Percentiles rank a stretch among this genome's conserved stretches.
Evolutionary conservation across 2,113 vertebrate genomes (phyloP).

Genomic region (Nicator chloris): DNA sequence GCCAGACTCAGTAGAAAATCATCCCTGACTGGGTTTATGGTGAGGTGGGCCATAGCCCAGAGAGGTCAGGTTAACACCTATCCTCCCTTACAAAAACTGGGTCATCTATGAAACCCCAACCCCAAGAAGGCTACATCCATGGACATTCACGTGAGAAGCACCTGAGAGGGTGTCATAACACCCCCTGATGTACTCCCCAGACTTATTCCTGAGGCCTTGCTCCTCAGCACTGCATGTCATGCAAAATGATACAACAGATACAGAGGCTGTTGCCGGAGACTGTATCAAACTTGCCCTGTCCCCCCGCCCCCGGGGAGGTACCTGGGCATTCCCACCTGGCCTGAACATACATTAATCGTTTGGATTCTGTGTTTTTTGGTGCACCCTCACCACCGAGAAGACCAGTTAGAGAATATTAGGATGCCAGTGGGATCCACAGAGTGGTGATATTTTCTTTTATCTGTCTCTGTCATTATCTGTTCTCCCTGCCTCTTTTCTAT

Average conservation of each 20-base stretch:
- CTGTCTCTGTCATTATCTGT: neutral
- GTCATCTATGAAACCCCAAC: too few species aligned
- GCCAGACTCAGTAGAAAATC: neutral
- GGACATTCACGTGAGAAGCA: neutral
- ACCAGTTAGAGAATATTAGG: neutral
- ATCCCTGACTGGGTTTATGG: neutral
- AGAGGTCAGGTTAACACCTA: neutral
- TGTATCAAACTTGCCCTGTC: neutral
- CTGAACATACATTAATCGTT: neutral
- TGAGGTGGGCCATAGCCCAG: neutral
- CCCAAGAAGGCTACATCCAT: neutral
- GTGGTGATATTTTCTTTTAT: neutral
- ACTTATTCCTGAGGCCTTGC: neutral
- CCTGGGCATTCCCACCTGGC: neutral
- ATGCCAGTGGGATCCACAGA: neutral
- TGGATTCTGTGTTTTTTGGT: neutral
- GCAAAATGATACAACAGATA: neutral
- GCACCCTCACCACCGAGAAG: neutral
- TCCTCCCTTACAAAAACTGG: neutral
- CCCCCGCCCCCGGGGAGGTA: neutral
- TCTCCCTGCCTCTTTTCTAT: neutral
- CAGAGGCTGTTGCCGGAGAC: neutral
- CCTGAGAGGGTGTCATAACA: neutral
- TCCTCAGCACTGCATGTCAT: neutral
- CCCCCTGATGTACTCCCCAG: neutral